Evolutionary conservation across 2,888 invertebrate genomes (phyloP).

Genomic region (Agriopis leucophaearia): DNA sequence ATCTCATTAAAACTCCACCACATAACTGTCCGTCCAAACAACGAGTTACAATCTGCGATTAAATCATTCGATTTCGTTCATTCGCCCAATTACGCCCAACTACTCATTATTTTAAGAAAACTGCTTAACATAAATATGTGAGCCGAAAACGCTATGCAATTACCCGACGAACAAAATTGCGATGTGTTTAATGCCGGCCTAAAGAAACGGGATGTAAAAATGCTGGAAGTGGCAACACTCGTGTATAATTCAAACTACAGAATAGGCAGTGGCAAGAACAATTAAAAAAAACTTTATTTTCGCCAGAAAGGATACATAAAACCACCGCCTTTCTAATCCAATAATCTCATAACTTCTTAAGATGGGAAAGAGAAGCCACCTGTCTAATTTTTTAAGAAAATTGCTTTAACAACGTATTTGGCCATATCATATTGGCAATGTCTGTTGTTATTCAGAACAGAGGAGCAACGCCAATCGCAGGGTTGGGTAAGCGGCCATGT

Average conservation of each 20-base stretch:
- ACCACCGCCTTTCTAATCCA: no score
- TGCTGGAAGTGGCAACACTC: conserved; percentile 53
- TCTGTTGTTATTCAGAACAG: no score
- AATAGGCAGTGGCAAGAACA: background rate
- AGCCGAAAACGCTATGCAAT: conserved; percentile 73
- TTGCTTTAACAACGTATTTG: no score
- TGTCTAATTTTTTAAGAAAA: no score
- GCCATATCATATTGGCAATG: no score
- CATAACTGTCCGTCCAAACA: conserved; percentile 10
- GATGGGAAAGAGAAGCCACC: no score
- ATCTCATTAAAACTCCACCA: conserved; percentile 20
- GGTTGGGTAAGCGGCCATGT: no score
- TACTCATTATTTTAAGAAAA: conserved; percentile 77
- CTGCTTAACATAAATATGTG: conserved; percentile 75
- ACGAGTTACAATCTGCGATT: conserved; percentile 50
- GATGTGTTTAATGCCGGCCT: conserved; percentile 63
- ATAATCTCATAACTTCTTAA: no score
- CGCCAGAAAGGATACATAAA: no score
- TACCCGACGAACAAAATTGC: conserved; percentile 72
- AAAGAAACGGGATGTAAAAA: conserved; percentile 33
- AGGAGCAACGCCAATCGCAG: no score
- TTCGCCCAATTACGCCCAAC: conserved; percentile 60
- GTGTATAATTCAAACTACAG: background rate
- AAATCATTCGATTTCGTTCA: conserved; percentile 58
- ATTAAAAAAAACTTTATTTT: no score